These are phyloP conservation scores for Leptestheria dahalacensis DNA, from an alignment of 1,140 invertebrate genomes.

Conservation along the genomic window DNA sequence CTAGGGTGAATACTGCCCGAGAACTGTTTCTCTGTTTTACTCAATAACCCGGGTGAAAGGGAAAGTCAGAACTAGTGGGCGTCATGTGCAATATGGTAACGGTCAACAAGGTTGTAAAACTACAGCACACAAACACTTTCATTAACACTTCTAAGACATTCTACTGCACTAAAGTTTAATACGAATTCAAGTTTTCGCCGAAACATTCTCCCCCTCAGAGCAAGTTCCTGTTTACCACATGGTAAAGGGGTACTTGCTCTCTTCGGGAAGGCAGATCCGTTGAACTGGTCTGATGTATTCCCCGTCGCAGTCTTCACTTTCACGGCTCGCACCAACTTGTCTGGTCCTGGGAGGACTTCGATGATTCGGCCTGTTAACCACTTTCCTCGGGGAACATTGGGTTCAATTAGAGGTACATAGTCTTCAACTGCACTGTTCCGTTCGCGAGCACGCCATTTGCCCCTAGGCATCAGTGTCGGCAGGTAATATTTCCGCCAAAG, in stretches of 20 bases:
- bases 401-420: conserved; percentile 23
- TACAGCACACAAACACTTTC: too few species aligned
- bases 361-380: conserved; percentile 26
- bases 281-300: background rate
- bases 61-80: too few species aligned
- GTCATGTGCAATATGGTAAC: too few species aligned
- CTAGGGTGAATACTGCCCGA: too few species aligned
- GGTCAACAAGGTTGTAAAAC: too few species aligned
- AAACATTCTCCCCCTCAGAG: too few species aligned
- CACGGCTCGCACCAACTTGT: conserved; percentile 22
- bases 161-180: too few species aligned
- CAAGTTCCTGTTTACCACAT: background rate
- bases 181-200: too few species aligned
- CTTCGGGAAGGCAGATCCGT: background rate
- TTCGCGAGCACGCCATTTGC: background rate
- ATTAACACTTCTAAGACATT: too few species aligned
- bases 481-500: too few species aligned
- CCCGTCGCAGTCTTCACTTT: background rate
- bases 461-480: conserved; percentile 13
- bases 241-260: background rate
- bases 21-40: too few species aligned
- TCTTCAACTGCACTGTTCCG: conserved; percentile 9
- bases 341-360: conserved; percentile 20
- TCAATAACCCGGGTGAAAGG: too few species aligned
- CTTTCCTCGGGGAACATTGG: conserved; percentile 21